phyloP scores from a whole-genome alignment of 2,888 invertebrate species.

The Pelosia muscerda region DNA sequence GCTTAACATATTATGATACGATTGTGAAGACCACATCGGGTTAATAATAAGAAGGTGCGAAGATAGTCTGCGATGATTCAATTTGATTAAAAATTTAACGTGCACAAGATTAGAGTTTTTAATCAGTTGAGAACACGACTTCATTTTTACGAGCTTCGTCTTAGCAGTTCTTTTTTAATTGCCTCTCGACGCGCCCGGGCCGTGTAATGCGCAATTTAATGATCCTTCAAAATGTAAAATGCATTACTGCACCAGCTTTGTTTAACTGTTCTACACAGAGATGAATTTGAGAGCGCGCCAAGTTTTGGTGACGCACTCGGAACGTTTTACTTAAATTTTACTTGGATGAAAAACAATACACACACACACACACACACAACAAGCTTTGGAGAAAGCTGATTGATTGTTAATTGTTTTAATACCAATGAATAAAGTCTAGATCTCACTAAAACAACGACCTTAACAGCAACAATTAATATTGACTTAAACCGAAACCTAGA shows the following conservation, averaged over 20 bases:
- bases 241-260: slow-evolving; percentile 83
- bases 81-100: slow-evolving; percentile 75
- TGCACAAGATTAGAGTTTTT: slow-evolving; percentile 77
- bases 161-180: slow-evolving; percentile 85
- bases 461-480: slow-evolving; percentile 17
- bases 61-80: slow-evolving; percentile 64
- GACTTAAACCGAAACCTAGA: slow-evolving; percentile 33
- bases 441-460: neutral
- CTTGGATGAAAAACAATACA: slow-evolving; percentile 3
- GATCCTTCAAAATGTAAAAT: slow-evolving; percentile 85
- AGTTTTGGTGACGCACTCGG: slow-evolving; percentile 27
- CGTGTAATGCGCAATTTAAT: slow-evolving; percentile 84
- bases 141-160: slow-evolving; percentile 81
- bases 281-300: slow-evolving; percentile 53
- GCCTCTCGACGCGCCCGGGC: slow-evolving; percentile 75
- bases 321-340: slow-evolving; percentile 21
- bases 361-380: too few species aligned
- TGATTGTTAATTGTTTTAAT: neutral
- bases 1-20: slow-evolving; percentile 31
- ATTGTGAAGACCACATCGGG: slow-evolving; percentile 37
- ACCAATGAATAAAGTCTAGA: neutral
- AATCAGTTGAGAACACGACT: slow-evolving; percentile 84
- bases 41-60: slow-evolving; percentile 56
- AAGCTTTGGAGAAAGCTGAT: neutral
- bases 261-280: slow-evolving; percentile 70